Conservation (phyloP, 23 tunicate species). For the Styela plicata region DNA sequence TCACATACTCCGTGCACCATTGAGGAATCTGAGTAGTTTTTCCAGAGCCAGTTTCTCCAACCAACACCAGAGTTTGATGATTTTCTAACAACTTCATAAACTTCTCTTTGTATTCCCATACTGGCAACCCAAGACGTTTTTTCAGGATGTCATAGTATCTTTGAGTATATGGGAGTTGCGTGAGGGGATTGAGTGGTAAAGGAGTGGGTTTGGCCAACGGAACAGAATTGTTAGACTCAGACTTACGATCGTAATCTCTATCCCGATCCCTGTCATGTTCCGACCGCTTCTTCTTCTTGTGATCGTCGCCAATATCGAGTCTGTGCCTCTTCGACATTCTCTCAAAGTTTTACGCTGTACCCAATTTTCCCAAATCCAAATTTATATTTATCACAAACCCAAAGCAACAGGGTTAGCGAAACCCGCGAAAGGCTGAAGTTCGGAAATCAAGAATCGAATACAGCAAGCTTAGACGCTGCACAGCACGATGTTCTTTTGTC, state of each 20-base stretch:
- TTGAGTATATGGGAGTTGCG: slow-evolving; percentile 83
- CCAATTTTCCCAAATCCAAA: too few relatives aligned
- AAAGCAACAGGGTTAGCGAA: too few relatives aligned
- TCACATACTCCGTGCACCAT: slow-evolving; percentile 94
- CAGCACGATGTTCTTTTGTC: too few relatives aligned
- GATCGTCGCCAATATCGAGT: slow-evolving; percentile 80
- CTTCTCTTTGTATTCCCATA: slow-evolving; percentile 91
- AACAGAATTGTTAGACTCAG: not conserved
- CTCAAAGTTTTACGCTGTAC: too few relatives aligned
- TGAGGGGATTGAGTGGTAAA: slow-evolving; percentile 67
- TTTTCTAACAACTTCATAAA: slow-evolving; percentile 64
- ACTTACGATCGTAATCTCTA: slow-evolving; percentile 3
- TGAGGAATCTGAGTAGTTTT: slow-evolving; percentile 99
- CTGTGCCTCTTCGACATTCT: slow-evolving; percentile 90
- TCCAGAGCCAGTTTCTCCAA: slow-evolving; percentile 98
- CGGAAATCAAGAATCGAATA: too few relatives aligned
- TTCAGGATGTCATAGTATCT: slow-evolving; percentile 83
- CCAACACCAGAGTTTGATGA: slow-evolving; percentile 81
- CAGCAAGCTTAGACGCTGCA: too few relatives aligned
- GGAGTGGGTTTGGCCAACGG: slow-evolving; percentile 8
- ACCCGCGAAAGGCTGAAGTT: too few relatives aligned
- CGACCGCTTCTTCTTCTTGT: slow-evolving; percentile 39
- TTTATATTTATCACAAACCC: too few relatives aligned
- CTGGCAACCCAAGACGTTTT: slow-evolving; percentile 84
- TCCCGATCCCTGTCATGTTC: slow-evolving; percentile 48